Evolutionary conservation across 2,888 invertebrate genomes (phyloP), one percentile per base, ranked within the genome.

Genomic region (Atethmia centrago): DNA sequence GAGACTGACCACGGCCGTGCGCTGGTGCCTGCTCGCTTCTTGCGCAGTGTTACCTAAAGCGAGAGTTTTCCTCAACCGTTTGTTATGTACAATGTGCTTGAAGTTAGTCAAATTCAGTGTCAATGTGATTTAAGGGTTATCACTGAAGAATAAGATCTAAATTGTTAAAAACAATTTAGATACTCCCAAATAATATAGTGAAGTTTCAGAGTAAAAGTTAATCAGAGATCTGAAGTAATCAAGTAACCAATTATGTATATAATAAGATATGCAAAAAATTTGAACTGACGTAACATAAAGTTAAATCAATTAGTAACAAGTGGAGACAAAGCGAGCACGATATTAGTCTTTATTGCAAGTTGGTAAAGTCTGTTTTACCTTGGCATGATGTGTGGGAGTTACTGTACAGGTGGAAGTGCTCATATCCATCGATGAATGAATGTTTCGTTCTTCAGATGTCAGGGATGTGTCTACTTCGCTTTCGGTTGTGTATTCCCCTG

Each of bases 1-100:
- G 99, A 98, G 10, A 99, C 98, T 77, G 99, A 98, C 98, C 98
- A 98, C 0, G 99, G 99, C 62, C 99, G 97, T 42, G 97, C 95
- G 92, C 96, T 94, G 93, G 93, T 92, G 92, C 97, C 94, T 80
- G 91, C 95, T 84, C 97, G 96, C 92, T 97, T 97, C 83, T 97
- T 96, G 70, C 98, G 97, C 85, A 98, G 95, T 79, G 97, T 96
- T 73, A 98, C 97, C 95, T 97, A 93, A 40, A 80, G 85, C 69
- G 71, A 80, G 62, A 81, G 72, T 58, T 71, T 40, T 68, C 87
- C 86, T 83, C 86, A 85, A 85, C 83, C 85, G 71, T 79, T 85
- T 89, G 89, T 87, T 87, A 89, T 90, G 87, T 85, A 90, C 90
- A 89, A 84, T 71, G 81, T 72, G 82, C 69, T 21, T 65, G 47